Base-by-base conservation (phyloP, 2,888 invertebrate species). In the Netelia fuscicornis region DNA sequence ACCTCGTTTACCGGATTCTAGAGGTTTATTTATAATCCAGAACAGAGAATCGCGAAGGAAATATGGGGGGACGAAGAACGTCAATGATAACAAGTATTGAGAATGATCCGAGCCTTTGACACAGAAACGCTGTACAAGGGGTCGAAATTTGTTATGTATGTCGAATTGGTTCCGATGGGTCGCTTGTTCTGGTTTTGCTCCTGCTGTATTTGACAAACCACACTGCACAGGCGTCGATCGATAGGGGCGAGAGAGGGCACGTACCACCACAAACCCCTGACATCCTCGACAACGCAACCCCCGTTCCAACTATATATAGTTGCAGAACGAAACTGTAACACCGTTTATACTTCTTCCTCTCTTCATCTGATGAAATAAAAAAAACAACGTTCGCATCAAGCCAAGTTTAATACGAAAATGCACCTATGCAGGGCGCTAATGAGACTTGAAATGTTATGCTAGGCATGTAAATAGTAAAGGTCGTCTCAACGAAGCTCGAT, bases 201-300 rank as follows among this genome's bases (percentile, higher is more conserved):
- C 80, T 85, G 79, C 77, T 85, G 89, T 87, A 64, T 75, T 71
- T 81, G 81, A 78, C 52, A 81, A 83, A 75, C 86, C 84, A 86
- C 86, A 91, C 91, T 91, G 91, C 91, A 91, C 91, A 91, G 91
- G 91, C 91, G 91, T 91, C 91, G 90, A 91, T 91, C 91, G 90
- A 91, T 91, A 91, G 88, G 86, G 82, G 88, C 86, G 83, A 89
- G 88, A 85, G 88, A 87, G 86, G 88, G 83, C 87, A 80, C 86
- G 86, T 83, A 77, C 82, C 80, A 48, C 48, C 13, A 48, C 48
- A 48, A 48, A 10, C 48, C 48, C 48, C 13, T 2, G 13, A 48
- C 48, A 10, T 13, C 48, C 10, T 48, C 11, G 48, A 11, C 48
- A 48, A 48, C 48, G 11, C 48, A 48, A 48, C 48, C 13, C 48